Evolutionary conservation across 2,797 vertebrate species (phyloP), one percentile per base, ranked within the genome.

Genomic region (Hoplostethus mediterraneus): DNA sequence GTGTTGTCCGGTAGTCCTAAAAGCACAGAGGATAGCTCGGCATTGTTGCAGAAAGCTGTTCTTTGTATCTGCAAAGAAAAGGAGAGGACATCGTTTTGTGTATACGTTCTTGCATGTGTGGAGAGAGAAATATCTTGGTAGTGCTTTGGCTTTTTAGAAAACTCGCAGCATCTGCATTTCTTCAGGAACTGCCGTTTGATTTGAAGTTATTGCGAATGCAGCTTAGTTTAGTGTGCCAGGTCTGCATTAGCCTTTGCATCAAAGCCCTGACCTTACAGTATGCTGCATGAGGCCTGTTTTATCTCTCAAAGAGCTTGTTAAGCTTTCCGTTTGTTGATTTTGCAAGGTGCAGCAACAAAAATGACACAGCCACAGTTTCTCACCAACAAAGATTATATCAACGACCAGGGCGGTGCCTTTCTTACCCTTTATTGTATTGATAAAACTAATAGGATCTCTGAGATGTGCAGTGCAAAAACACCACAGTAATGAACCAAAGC

Each of bases 31-130:
- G 77, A 87, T 14, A 97, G 89, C 67, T 85, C 67, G 66, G 68
- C 85, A 16, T 90, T 73, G 76, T 87, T 95, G 90, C 96, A 99
- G 77, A 95, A 67, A 55, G 90, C 89, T 0, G 85, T 86, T 85
- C 79, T 89, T 82, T 94, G 93, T 75, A 90, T 83, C 98, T 99
- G 86, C 12, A 81, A 53, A 72, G 73, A 79, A 78, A 81, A 38
- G 57, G 0, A 83, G 28, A 88, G 3, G 5, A 68, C 8, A 47
- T 0, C 12, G 0, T 1, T 44, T 73, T 7, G 60, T 12, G 33
- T 53, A 13, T 53, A 9, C 4, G 0, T 36, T 36, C 7, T 6
- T 36, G 33, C 7, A 44, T 44, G 13, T 44, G 42, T 13, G 42
- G 10, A 44, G 42, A 11, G 42, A 36, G 33, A 36, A 36, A 36